Base-by-base conservation (phyloP, 1,140 invertebrate genomes). In the Zeugodacus cucurbitae region DNA sequence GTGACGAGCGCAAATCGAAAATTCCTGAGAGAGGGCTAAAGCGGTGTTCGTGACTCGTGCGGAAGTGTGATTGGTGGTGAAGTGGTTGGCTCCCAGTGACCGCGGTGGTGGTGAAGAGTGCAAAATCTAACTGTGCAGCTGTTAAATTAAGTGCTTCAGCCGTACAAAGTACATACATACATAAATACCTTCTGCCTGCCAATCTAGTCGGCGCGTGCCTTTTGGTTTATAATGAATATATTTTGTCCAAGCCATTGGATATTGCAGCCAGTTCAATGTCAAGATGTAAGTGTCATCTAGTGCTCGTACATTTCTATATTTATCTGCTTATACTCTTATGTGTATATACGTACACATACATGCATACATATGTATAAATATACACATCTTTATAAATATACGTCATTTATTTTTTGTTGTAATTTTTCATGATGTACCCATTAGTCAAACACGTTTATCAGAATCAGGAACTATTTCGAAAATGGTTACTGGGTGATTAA, bases 231-330 rank as follows among this genome's bases (percentile, higher is more conserved):
- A 91, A 92, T 92, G 91, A 89, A 89, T 89, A 90, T 89, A 78
- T 89, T 86, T 89, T 87, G 67, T 89, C 89, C 89, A 89, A 87
- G 90, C 89, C 89, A 90, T 90, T 92, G 90, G 91, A 90, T 90
- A 88, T 88, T 91, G 82, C 87, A 88, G 88, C 88, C 85, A 89
- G 92, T 89, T 89, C 90, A 91, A 92, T 93, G 92, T 90, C 91
- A 92, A 90, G 92, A 93, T 89, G 92, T 93, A 92, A 92, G 92
- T 93, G 10, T 88, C 58, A 20, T 32, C 1, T 70, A 26, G 32
- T 20, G 32, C 8, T n/a, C n/a, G 58, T 62, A 62, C n/a, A 62
- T 62, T 62, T 62, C 22, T 62, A 62, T 62, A 26, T 26, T n/a
- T 62, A 62, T 17, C n/a, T n/a, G n/a, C n/a, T n/a, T n/a, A 62